Evolutionary conservation across 2,797 vertebrate species (phyloP), one percentile per base, ranked within the genome.

Genomic region (Silurus aristotelis): DNA sequence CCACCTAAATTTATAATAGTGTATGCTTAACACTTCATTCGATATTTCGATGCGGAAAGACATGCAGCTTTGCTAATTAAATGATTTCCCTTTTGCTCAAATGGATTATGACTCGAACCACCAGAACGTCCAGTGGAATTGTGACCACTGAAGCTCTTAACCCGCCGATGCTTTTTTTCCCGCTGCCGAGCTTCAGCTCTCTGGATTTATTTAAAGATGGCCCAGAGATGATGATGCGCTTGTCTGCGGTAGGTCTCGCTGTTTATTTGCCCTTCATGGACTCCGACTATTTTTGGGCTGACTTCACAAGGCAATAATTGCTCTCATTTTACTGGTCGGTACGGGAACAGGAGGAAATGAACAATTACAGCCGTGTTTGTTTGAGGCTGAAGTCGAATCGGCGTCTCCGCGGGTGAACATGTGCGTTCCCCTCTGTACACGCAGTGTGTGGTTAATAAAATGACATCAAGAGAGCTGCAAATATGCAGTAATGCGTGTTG

Each of bases 241-340:
- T 83, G 88, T 91, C 91, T 94, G 93, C 85, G 91, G 93, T 95
- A 93, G 94, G 94, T 95, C 92, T 71, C 83, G 68, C 84, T 90
- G 95, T 95, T 95, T 95, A 95, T 95, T 96, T 96, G 95, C 95
- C 92, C 94, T 89, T 85, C 83, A 87, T 88, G 83, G 89, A 90
- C 88, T 90, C 84, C 68, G 88, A 90, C 89, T 93, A 94, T 94
- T 95, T 94, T 95, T 94, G 95, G 95, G 95, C 94, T 93, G 91
- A 92, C 93, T 94, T 95, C 93, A 94, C 93, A 95, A 91, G 85
- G 90, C 91, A 93, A 93, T 95, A 96, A 96, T 95, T 95, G 94
- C 94, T 95, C 90, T 92, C 90, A 92, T 94, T 95, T 94, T 93
- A 95, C 91, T 88, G 93, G 94, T 95, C 93, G 94, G 93, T 94